Base-by-base conservation (phyloP, 2,113 vertebrate genomes). In the Mormoops blainvillei region DNA sequence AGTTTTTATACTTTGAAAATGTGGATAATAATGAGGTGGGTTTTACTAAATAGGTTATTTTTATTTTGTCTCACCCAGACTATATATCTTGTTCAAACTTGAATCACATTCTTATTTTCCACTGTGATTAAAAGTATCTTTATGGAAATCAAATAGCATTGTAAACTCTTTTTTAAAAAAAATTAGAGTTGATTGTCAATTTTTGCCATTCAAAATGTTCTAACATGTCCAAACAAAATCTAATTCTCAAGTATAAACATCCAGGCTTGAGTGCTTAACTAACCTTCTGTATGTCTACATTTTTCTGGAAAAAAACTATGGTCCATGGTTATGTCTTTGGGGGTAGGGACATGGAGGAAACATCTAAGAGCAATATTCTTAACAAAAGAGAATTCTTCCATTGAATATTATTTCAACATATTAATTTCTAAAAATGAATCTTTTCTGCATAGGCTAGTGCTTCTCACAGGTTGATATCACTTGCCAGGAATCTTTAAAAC, bases 51-150 rank as follows among this genome's bases (percentile, higher is more conserved):
- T 18, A 45, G n/a, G 41, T 54, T 91, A 89, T 74, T 91, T 83
- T 88, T 78, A 81, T 96, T 95, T 96, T 38, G 56, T 94, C 48
- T 89, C 52, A 80, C 3, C 24, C 84, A 91, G 48, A 73, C 24
- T 61, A n/a, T 45, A 11, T 11, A 93, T 78, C 81, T 82, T 83
- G 43, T 90, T 97, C 68, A 91, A 84, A 71, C 50, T 74, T 94
- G 67, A 87, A 63, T 33, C 28, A 71, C 12, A 56, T 86, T 95
- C n/a, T 96, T 87, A 68, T 67, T 95, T 90, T 90, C 78, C 48
- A 89, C 73, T 83, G 58, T 73, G 52, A 92, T 94, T 92, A 93
- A 96, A 93, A 87, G 90, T 83, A 86, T 26, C 24, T 43, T 86
- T 81, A 68, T 7, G 41, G 11, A 61, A n/a, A 86, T 81, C 36